Base-by-base conservation (phyloP, 1,140 invertebrate species). In the Drosophila albomicans region DNA sequence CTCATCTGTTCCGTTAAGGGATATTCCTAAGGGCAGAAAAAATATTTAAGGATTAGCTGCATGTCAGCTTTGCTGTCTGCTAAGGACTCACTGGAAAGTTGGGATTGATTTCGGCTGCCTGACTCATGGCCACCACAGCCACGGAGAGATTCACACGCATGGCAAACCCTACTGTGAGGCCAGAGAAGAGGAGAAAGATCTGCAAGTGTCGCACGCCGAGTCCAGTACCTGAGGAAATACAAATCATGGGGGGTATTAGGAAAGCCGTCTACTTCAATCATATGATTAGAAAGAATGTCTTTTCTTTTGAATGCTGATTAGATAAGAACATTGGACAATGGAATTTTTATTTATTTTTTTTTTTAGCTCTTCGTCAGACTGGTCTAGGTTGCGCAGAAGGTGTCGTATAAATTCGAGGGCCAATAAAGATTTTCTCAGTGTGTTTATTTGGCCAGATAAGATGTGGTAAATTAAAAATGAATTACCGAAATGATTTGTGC, bases 111-210 rank as follows among this genome's bases (percentile, higher is more conserved):
- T 16, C 8, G 2, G 67, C 35, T 16, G 70, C 54, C 59, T 95
- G 93, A 0, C 94, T 95, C 95, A 96, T 96, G 15, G 95, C 95
- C 0, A 96, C 95, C 10, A 96, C 94, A 0, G 94, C 95, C 57
- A 96, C 95, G 11, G 95, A 95, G 75, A 96, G 93, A 57, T 95
- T 95, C n/a, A 95, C 94, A 49, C 95, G 91, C 79, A 95, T 94
- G 5, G 93, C 93, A 69, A 95, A 95, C 0, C 94, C 94, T 11
- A 95, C 91, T 0, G 94, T 78, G 74, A 95, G 93, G 0, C 94
- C 93, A 4, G 95, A 62, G 73, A 95, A 95, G 54, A 95, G 87
- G 10, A 96, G 78, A 1, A 95, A 45, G 0, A 94, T 93, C 78
- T 96, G 95, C 8, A 93, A 63, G 79, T 96, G 95, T 7, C 95